Evolutionary conservation across 2,113 vertebrate species (phyloP), one percentile per base, ranked within the genome.

Genomic region (Tetraodon nigroviridis): DNA sequence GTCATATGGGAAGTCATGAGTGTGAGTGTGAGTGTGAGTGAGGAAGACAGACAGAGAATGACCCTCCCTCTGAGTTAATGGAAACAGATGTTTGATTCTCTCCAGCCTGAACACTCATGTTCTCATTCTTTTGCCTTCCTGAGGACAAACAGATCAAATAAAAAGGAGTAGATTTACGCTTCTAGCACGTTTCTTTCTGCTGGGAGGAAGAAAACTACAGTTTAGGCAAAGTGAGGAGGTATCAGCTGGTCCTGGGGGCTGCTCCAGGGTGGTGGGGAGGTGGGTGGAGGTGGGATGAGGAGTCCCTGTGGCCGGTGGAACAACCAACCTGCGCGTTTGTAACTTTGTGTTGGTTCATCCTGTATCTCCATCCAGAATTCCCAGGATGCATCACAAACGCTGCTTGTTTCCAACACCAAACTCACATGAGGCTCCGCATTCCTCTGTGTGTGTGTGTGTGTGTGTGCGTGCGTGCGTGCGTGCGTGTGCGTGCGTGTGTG

Each of bases 51-150:
- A 46, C n/a, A n/a, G 54, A 37, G 57, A 51, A 42, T 59, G 27
- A 18, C 42, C 6, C 41, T n/a, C 17, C 24, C n/a, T 47, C 19
- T 51, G 20, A 75, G 16, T 80, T 60, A 82, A 64, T 84, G 77
- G 79, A 84, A 78, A 76, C 84, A 86, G 84, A 86, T 86, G 84
- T 79, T 59, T 54, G 67, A 71, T 55, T 51, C 53, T 60, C 58
- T 70, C 52, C 27, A 16, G 17, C 8, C 51, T 55, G n/a, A n/a
- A 14, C 47, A 0, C 45, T 16, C 32, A 27, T 41, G 29, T 41
- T 53, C n/a, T 40, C 51, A 17, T 49, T 19, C n/a, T 24, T 19
- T 49, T 29, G 45, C 18, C 16, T 19, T 42, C 13, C 16, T 63
- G 24, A 27, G 24, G 24, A 27, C 24, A 27, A 27, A 27, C 24